These are phyloP conservation scores for Heterodera filipjevi DNA, from an alignment of 2,888 invertebrate species.

Conservation along the genomic window DNA sequence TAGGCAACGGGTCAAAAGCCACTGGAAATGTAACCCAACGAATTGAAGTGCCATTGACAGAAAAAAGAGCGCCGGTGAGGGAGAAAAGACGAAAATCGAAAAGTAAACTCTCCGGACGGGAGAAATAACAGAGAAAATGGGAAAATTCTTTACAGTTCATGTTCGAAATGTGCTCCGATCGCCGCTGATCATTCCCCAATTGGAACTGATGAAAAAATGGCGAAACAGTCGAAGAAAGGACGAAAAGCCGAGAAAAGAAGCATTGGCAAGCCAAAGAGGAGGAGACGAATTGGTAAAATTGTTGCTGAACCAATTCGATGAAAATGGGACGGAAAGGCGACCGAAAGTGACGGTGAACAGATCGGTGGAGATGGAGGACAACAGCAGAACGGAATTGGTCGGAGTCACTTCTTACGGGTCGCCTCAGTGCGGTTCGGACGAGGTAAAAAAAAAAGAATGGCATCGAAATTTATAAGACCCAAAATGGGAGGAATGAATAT, in stretches of 20 bases:
- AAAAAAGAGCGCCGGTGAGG: not conserved
- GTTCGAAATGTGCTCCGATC: constrained; percentile 15
- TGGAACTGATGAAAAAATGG: constrained; percentile 21
- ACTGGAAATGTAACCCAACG: not conserved
- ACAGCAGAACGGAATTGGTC: constrained; percentile 40
- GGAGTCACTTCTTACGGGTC: constrained; percentile 64
- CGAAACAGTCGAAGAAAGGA: not conserved
- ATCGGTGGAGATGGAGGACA: not conserved
- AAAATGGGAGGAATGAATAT: no score
- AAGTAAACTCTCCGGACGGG: not conserved
- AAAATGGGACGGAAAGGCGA: not conserved
- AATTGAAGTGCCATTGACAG: not conserved
- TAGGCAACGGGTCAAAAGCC: not conserved
- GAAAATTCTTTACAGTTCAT: constrained; percentile 1
- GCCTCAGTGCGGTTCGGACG: constrained; percentile 60
- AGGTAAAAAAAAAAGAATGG: no score
- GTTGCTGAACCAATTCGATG: not conserved
- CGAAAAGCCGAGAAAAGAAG: not conserved
- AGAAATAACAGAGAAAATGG: no score
- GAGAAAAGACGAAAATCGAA: not conserved
- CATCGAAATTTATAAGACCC: no score
- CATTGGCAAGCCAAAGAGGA: not conserved
- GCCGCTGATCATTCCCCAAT: constrained; percentile 16
- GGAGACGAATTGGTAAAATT: not conserved
- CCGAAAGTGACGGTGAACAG: not conserved